Evolutionary conservation across 2,888 invertebrate species (phyloP), one percentile per base, ranked within the genome.

Genomic region (Acanthosepion lycidas): DNA sequence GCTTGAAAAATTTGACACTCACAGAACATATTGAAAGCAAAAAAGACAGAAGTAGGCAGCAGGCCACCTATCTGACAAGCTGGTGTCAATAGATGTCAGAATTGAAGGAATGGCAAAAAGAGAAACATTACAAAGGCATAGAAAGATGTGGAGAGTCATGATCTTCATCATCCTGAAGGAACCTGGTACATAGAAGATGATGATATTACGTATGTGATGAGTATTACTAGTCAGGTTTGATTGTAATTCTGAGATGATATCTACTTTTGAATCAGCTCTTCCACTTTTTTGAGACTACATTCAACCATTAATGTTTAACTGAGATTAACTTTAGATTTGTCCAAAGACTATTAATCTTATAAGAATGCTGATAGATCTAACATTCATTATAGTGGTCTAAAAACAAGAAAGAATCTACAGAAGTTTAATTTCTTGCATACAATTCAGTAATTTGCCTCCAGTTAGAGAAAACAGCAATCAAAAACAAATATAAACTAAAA

Each of bases 321-420:
- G n/a, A 78, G 78, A 78, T 78, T 78, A 64, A 64, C 64, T 64
- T 64, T 26, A 78, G 78, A 78, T n/a, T 78, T n/a, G n/a, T 78
- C 78, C 78, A 78, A 78, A 78, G 15, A n/a, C 78, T 78, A 78
- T 78, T 78, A 33, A n/a, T 12, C n/a, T 33, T n/a, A 78, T 78
- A 78, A 78, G n/a, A 78, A 78, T 15, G 12, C 18, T 78, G 5
- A 78, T n/a, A 78, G 78, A 78, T 64, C 64, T 64, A 64, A 64
- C 64, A 64, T 78, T 78, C 78, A 78, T 78, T 33, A 78, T 78
- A 33, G 18, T 78, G 4, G 78, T 12, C 78, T 78, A 78, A 78
- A 78, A 78, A 78, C 78, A 78, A 78, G 78, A 78, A 78, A n/a
- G 15, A 78, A 78, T 5, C 9, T n/a, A 78, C 2, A n/a, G 78